Conservation (phyloP, 2,888 invertebrate genomes). For the Pelosia muscerda region DNA sequence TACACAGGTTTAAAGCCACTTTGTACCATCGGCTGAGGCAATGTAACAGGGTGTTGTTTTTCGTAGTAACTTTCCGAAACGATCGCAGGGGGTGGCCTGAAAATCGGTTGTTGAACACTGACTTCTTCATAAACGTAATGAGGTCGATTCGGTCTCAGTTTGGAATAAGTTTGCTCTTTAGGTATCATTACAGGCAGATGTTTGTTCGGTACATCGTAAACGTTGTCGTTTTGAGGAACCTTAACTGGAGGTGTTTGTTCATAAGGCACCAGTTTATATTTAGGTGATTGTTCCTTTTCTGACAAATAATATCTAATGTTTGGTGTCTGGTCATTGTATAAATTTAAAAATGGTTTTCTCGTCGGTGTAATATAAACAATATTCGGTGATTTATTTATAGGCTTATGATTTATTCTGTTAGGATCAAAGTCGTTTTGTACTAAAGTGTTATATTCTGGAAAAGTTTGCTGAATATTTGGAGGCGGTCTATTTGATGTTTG, state of each 20-base stretch:
- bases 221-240: conserved; percentile 53
- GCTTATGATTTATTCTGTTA: conserved; percentile 65
- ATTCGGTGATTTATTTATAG: conserved; percentile 60
- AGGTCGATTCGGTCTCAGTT: conserved; percentile 69
- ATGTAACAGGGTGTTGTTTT: conserved; percentile 61
- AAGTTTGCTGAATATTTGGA: conserved; percentile 64
- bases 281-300: conserved; percentile 71
- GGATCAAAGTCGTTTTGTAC: conserved; percentile 62
- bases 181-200: conserved; percentile 61
- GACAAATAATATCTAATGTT: conserved; percentile 75
- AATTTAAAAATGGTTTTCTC: conserved; percentile 71
- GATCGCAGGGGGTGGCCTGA: conserved; percentile 66
- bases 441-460: conserved; percentile 55
- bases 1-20: conserved; percentile 78
- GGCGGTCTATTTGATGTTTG: conserved; percentile 62
- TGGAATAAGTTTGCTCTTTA: conserved; percentile 70
- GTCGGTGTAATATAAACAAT: conserved; percentile 54
- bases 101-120: conserved; percentile 56
- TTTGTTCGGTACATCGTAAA: conserved; percentile 61
- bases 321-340: conserved; percentile 65
- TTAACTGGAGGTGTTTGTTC: conserved; percentile 80
- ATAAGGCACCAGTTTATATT: conserved; percentile 83
- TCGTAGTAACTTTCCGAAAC: conserved; percentile 79
- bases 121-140: conserved; percentile 66
- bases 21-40: conserved; percentile 68